A percentile compares a stretch with the other conserved stretches of the same genome.
Conservation (phyloP, 2,888 invertebrate species). For the Papilio protenor region DNA sequence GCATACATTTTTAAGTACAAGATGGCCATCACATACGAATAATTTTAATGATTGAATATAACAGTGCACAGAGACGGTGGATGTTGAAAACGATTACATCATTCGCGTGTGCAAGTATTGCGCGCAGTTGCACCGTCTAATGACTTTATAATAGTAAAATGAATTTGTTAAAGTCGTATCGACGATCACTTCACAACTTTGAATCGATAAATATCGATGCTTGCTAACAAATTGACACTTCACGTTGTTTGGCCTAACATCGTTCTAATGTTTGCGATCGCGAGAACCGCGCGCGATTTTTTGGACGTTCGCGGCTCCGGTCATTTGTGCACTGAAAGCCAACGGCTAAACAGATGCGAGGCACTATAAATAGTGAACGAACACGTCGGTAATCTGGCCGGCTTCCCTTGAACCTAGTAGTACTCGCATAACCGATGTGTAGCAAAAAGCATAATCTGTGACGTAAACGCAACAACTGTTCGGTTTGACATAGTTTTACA, state of each 20-base stretch:
- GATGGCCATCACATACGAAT: conserved; percentile 64
- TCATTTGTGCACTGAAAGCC: conserved; percentile 81
- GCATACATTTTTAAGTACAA: conserved; percentile 46
- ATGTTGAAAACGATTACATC: conserved; percentile 75
- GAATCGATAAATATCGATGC: not conserved
- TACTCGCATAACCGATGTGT: conserved; percentile 61
- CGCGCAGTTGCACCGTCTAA: conserved; percentile 71
- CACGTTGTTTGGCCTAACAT: conserved; percentile 12
- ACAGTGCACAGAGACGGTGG: conserved; percentile 60
- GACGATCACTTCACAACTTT: conserved; percentile 51
- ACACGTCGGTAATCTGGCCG: conserved; percentile 78
- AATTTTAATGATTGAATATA: conserved; percentile 69
- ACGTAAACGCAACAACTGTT: conserved; percentile 77
- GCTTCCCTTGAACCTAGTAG: conserved; percentile 83
- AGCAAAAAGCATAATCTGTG: conserved; percentile 73
- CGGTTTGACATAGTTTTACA: conserved; percentile 80
- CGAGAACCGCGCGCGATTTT: conserved; percentile 62
- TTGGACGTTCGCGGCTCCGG: conserved; percentile 77
- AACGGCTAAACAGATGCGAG: conserved; percentile 78
- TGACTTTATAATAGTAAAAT: conserved; percentile 66
- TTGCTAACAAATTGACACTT: conserved; percentile 9
- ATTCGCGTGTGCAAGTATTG: conserved; percentile 67
- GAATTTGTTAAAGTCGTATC: conserved; percentile 59
- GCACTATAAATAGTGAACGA: conserved; percentile 81
- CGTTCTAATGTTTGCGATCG: conserved; percentile 48